Base-by-base conservation (phyloP, 2,888 invertebrate species). In the Rhorus exstirpatorius region DNA sequence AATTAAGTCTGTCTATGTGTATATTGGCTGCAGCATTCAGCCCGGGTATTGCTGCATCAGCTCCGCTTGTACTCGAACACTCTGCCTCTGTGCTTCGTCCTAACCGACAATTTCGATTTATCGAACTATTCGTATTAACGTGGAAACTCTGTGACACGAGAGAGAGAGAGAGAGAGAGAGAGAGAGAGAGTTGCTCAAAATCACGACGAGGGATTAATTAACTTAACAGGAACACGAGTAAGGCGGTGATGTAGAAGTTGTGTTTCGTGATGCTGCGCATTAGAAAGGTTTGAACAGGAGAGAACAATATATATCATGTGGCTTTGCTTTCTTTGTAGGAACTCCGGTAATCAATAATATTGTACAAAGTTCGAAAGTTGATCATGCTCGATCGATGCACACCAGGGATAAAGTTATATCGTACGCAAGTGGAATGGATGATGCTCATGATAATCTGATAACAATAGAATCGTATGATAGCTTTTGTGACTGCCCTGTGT, bases 81-180 rank as follows among this genome's bases (percentile, higher is more conserved):
- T 49, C 49, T 70, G 21, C 3, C 14, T 38, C 3, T 58, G 10
- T 60, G 35, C 24, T 35, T n/a, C 6, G 44, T 21, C 26, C 70
- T 12, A 51, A 55, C 44, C 77, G 72, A 58, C 58, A 72, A 77
- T 77, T 77, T 74, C 77, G 77, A 81, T 77, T 68, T 72, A 77
- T 81, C 77, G 67, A 77, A 77, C 81, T 72, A 77, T 77, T 60
- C 72, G 53, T 53, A 77, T 81, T 77, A 72, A 61, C 61, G 61
- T 17, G 51, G 72, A 68, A 81, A 68, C 77, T 51, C 46, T 21
- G 60, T 53, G 67, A 38, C 51, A 17, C 67, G 58, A 31, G 26
- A 53, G 46, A 14, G 63, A 46, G 46, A 44, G n/a, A 53, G n/a
- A 17, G 58, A 31, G 26, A 53, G 46, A 14, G 63, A 46, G 46